Evolutionary conservation across 2,797 vertebrate genomes (phyloP).

Genomic region (Enteromius paludinosus): DNA sequence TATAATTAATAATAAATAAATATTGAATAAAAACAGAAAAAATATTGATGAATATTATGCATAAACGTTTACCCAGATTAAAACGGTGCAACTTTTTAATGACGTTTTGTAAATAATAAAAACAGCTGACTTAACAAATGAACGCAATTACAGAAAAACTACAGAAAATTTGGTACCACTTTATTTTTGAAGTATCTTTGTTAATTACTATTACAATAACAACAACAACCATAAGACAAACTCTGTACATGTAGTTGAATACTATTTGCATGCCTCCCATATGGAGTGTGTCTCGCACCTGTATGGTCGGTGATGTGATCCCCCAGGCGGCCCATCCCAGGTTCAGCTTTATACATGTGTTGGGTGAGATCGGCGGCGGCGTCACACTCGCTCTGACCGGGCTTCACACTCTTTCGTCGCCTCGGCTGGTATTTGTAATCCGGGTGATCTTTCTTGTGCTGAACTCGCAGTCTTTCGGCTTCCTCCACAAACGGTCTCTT

Average conservation of each 20-base stretch:
- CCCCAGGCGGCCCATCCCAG: slow-evolving; percentile 76
- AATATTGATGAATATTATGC: background rate
- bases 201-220: background rate
- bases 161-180: background rate
- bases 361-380: slow-evolving; percentile 88
- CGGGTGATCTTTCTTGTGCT: slow-evolving; percentile 98
- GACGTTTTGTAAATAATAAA: background rate
- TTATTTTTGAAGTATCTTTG: background rate
- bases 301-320: slow-evolving; percentile 90
- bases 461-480: slow-evolving; percentile 92
- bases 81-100: background rate
- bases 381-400: slow-evolving; percentile 91
- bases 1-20: no score
- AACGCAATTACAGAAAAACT: background rate
- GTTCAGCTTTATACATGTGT: slow-evolving; percentile 89
- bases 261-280: background rate
- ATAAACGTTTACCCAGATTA: background rate
- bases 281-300: slow-evolving; percentile 74
- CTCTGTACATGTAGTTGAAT: background rate
- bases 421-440: slow-evolving; percentile 99
- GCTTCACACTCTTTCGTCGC: slow-evolving; percentile 91
- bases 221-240: background rate
- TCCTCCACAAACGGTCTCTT: slow-evolving; percentile 98
- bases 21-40: no score
- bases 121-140: background rate